Evolutionary conservation across 2,888 invertebrate species (phyloP).

Genomic region (Cremastinae sp.): DNA sequence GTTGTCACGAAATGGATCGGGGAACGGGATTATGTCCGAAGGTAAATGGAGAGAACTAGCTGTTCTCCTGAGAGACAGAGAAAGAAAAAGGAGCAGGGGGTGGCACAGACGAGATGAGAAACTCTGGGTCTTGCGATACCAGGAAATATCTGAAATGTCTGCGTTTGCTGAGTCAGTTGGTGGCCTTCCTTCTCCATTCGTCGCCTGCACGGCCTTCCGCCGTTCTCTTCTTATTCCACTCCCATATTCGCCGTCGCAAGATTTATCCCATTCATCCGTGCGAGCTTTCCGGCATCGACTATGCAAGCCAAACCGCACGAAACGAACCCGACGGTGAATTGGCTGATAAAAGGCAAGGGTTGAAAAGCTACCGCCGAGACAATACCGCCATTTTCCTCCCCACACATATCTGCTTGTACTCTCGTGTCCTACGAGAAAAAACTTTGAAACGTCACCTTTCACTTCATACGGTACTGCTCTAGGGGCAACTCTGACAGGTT

Average conservation of each 20-base stretch:
- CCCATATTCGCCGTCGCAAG: slow-evolving; percentile 16
- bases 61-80: background rate
- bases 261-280: background rate
- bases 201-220: slow-evolving; percentile 20
- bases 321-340: slow-evolving; percentile 41
- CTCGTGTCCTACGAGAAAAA: too few relatives aligned
- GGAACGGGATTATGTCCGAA: too few relatives aligned
- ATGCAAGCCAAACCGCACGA: slow-evolving; percentile 37
- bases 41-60: background rate
- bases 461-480: too few relatives aligned
- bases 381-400: slow-evolving; percentile 12
- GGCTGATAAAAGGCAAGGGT: slow-evolving; percentile 22
- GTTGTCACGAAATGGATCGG: too few relatives aligned
- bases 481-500: too few relatives aligned
- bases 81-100: background rate
- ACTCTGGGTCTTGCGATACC: slow-evolving; percentile 41
- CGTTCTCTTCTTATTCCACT: slow-evolving; percentile 20
- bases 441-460: too few relatives aligned
- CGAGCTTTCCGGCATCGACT: slow-evolving; percentile 40
- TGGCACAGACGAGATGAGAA: slow-evolving; percentile 8
- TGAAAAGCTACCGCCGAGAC: slow-evolving; percentile 10
- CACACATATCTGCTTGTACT: background rate
- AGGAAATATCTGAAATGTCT: slow-evolving; percentile 43
- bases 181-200: slow-evolving; percentile 18
- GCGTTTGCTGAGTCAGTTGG: slow-evolving; percentile 51